A percentile compares a stretch with the other conserved stretches of the same genome.
Evolutionary conservation across 2,888 invertebrate species (phyloP).

Genomic region (Oxyscelio sp.): DNA sequence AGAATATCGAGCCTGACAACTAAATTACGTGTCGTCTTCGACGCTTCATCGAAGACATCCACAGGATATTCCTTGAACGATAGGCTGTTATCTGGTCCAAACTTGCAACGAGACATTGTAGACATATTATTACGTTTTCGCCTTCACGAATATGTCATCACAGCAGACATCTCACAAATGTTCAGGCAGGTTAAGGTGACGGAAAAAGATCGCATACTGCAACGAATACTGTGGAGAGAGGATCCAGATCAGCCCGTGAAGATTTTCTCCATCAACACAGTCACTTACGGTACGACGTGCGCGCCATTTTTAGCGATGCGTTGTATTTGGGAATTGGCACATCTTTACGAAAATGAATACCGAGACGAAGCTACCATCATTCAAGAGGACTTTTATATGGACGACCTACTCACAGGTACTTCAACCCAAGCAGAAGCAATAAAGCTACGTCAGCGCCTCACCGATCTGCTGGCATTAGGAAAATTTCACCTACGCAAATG

Average conservation of each 20-base stretch:
- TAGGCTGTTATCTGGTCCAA: neutral
- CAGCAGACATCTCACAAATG: conserved; percentile 1
- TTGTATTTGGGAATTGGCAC: neutral
- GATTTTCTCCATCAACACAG: neutral
- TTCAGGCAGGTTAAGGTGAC: neutral
- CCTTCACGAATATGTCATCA: neutral
- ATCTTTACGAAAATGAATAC: too few relatives aligned
- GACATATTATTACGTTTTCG: neutral
- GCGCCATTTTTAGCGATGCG: neutral
- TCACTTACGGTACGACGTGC: neutral
- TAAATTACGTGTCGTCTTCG: neutral
- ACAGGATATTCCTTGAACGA: neutral
- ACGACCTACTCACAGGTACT: too few relatives aligned
- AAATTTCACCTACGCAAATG: too few relatives aligned
- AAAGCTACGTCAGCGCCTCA: too few relatives aligned
- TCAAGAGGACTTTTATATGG: too few relatives aligned
- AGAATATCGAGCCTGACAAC: neutral
- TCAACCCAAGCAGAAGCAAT: too few relatives aligned
- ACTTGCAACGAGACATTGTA: conserved; percentile 2
- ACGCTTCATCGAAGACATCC: neutral
- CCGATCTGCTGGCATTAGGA: too few relatives aligned
- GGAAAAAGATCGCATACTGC: neutral
- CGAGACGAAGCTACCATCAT: too few relatives aligned
- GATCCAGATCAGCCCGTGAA: neutral
- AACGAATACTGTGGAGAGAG: neutral